Evolutionary conservation across 2,113 vertebrate species (phyloP).

Genomic region (Martes martes): DNA sequence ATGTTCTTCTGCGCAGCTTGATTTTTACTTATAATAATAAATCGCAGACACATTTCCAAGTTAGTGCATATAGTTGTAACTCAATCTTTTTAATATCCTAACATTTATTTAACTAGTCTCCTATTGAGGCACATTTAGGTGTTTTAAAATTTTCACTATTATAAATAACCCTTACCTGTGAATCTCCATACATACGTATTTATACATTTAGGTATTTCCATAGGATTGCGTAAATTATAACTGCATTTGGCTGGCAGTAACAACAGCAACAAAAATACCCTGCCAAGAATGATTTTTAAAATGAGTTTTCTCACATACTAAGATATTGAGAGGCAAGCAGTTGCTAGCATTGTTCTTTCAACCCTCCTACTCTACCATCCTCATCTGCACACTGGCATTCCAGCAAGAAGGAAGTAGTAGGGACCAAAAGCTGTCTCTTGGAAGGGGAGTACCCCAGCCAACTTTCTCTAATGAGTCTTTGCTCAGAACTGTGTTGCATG

Average conservation of each 20-base stretch:
- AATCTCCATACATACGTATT: not conserved
- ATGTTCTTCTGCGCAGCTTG: not conserved
- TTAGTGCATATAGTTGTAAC: not conserved
- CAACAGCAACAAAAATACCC: not conserved
- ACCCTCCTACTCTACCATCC: not conserved
- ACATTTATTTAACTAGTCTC: slow-evolving; percentile 1
- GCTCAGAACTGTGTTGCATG: not conserved
- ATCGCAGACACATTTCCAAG: not conserved
- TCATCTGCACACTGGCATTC: not conserved
- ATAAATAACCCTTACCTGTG: not conserved
- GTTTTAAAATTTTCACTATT: not conserved
- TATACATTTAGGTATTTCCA: not conserved
- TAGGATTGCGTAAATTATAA: not conserved
- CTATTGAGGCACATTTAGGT: not conserved
- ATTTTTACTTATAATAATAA: slow-evolving; percentile 17
- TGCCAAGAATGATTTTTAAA: not conserved
- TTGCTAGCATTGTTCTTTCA: not conserved
- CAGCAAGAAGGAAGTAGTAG: not conserved
- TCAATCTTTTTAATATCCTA: not conserved
- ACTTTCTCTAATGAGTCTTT: not conserved
- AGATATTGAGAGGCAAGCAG: not conserved
- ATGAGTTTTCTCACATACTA: not conserved
- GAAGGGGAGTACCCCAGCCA: not conserved
- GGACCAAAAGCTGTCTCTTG: not conserved
- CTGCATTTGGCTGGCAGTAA: not conserved